A percentile compares a stretch with the other conserved stretches of the same genome.
phyloP scores from a whole-genome alignment of 2,113 vertebrate genomes.

The Aspidoscelis tigris region DNA sequence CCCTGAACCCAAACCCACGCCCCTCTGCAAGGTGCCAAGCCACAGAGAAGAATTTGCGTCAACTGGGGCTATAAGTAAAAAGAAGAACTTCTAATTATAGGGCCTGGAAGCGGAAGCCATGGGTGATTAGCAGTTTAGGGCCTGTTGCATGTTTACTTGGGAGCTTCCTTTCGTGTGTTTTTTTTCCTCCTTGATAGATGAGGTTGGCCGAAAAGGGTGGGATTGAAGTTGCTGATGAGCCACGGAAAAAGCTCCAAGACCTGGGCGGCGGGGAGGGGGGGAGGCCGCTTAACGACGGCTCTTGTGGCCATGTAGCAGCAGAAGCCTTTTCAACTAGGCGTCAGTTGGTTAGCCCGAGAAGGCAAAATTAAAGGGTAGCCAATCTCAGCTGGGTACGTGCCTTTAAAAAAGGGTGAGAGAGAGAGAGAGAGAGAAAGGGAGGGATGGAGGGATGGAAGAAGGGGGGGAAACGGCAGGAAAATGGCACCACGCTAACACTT shows the following conservation, averaged over 20 bases:
- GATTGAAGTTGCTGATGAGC: slow-evolving; percentile 81
- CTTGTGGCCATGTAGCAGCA: slow-evolving; percentile 92
- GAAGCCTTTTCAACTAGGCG: slow-evolving; percentile 86
- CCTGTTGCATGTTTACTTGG: slow-evolving; percentile 98
- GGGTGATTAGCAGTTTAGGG: slow-evolving; percentile 96
- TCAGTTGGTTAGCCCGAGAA: slow-evolving; percentile 88
- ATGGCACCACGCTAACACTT: slow-evolving; percentile 75
- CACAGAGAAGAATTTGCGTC: slow-evolving; percentile 99
- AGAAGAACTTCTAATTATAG: slow-evolving; percentile 99
- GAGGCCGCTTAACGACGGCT: slow-evolving; percentile 77
- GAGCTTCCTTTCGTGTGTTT: slow-evolving; percentile 87
- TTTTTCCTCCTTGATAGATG: slow-evolving; percentile 83
- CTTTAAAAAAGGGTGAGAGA: slow-evolving; percentile 7
- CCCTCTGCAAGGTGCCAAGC: slow-evolving; percentile 98
- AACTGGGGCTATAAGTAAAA: slow-evolving; percentile 97
- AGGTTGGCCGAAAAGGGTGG: slow-evolving; percentile 78
- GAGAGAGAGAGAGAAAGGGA: neutral
- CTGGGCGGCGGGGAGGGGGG: slow-evolving; percentile 70
- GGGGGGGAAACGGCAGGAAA: slow-evolving; percentile 68
- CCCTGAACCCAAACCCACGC: slow-evolving; percentile 96
- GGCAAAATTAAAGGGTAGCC: slow-evolving; percentile 90
- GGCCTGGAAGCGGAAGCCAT: slow-evolving; percentile 96
- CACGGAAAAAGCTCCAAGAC: slow-evolving; percentile 79
- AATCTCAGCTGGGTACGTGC: slow-evolving; percentile 77
- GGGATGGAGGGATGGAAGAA: too few relatives aligned